Base-by-base conservation (phyloP, 1,140 invertebrate genomes). In the Leucophenga varia region DNA sequence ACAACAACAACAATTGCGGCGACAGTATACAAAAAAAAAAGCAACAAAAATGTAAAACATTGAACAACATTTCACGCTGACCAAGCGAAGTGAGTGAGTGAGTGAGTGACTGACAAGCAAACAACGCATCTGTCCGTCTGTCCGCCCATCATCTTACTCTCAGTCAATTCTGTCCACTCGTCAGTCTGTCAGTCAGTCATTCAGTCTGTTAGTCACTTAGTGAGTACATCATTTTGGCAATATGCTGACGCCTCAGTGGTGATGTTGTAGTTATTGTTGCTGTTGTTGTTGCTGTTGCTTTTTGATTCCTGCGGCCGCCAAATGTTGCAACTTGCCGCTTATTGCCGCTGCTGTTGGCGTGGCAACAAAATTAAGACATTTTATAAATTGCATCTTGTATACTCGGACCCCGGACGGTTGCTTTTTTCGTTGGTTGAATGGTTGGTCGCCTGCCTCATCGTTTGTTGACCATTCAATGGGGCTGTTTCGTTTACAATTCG, bases 361-460 rank as follows among this genome's bases (percentile, higher is more conserved):
- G 61, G 57, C 47, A 61, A 65, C 60, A 65, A 59, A 67, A 67
- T 67, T 67, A 67, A 67, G 63, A 67, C 63, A 67, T 67, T 67
- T 67, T 67, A 67, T 67, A 67, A 67, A 67, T 67, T 67, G 63
- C 63, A 43, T 59, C 63, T 59, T 58, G 55, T 52, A 56, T 52
- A 42, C 47, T 50, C 49, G 46, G 44, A n/a, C 47, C 46, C 46
- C 25, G 28, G 14, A 14, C 38, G 6, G 31, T 13, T 35, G 32
- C 31, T 31, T 10, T 21, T 36, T 13, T 25, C 12, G 2, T 52
- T 20, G 41, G 28, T 10, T 25, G 5, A 25, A 25, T 5, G 5
- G 22, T 6, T 6, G 22, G 5, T 31, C 41, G 46, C 54, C 43
- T 21, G 38, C 8, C 14, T 20, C 14, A 28, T 42, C 31, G 31